A percentile compares a stretch with the other conserved stretches of the same genome.
phyloP scores from a whole-genome alignment of 2,797 vertebrate genomes.

The Gambelia wislizenii region DNA sequence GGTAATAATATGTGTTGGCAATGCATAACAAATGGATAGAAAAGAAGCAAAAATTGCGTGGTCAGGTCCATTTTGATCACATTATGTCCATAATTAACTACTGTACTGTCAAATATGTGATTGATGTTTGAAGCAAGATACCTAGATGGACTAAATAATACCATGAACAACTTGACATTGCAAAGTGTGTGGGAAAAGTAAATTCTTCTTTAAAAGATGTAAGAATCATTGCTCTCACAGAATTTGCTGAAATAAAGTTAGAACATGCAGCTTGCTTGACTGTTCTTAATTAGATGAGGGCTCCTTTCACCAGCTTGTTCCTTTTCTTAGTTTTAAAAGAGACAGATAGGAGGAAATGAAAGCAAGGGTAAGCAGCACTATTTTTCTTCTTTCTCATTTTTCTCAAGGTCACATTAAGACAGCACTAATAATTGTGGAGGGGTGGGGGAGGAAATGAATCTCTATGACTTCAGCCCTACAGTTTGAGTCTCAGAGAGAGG shows the following conservation, averaged over 20 bases:
- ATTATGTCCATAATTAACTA: too few species aligned
- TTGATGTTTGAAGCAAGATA: background rate
- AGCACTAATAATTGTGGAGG: background rate
- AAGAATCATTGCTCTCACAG: background rate
- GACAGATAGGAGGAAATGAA: background rate
- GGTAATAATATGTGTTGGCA: too few species aligned
- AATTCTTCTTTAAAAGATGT: background rate
- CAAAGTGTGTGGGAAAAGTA: background rate
- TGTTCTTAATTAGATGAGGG: constrained; percentile 7
- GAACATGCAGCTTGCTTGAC: background rate
- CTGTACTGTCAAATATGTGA: background rate
- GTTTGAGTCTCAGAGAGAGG: background rate
- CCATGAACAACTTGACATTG: too few species aligned
- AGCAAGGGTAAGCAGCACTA: background rate
- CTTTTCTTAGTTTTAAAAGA: constrained; percentile 1
- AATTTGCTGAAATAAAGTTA: background rate
- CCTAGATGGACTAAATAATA: background rate
- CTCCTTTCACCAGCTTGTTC: background rate
- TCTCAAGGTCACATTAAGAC: background rate
- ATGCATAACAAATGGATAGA: background rate
- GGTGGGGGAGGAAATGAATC: accelerated
- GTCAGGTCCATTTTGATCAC: background rate
- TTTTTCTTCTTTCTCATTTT: background rate
- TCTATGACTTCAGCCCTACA: background rate
- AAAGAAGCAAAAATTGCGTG: background rate